Evolutionary conservation across 2,888 invertebrate genomes (phyloP).

Genomic region (Scrobipalpa costella): DNA sequence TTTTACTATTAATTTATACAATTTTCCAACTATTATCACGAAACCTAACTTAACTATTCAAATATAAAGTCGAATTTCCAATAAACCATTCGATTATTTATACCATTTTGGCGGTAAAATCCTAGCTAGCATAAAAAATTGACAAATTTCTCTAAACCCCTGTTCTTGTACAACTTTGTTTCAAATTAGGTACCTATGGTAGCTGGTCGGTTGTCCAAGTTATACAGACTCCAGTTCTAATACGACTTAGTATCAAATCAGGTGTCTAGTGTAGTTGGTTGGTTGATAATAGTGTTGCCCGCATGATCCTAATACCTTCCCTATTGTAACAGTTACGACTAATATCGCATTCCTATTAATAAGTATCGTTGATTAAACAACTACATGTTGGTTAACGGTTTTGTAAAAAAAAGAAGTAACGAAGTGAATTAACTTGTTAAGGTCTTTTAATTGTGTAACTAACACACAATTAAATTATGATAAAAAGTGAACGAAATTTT

Average conservation of each 20-base stretch:
- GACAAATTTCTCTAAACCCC: not conserved
- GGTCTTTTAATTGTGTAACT: too few relatives aligned
- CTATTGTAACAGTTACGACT: conserved; percentile 53
- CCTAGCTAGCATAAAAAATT: not conserved
- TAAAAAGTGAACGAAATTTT: too few relatives aligned
- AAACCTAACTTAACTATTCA: not conserved
- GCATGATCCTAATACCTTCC: conserved; percentile 70
- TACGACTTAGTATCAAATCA: not conserved
- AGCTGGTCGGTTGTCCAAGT: too few relatives aligned
- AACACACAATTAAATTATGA: too few relatives aligned
- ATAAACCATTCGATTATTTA: conserved; percentile 37
- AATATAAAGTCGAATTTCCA: conserved; percentile 46
- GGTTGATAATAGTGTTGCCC: conserved; percentile 53
- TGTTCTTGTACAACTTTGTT: too few relatives aligned
- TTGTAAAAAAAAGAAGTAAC: conserved; percentile 38
- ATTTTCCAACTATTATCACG: too few relatives aligned
- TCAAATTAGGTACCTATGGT: too few relatives aligned
- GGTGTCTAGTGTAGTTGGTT: not conserved
- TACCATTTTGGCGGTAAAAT: conserved; percentile 36
- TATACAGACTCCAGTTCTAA: too few relatives aligned
- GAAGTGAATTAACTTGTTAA: conserved; percentile 13
- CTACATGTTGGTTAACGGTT: conserved; percentile 75
- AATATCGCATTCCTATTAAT: conserved; percentile 74
- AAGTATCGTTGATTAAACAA: conserved; percentile 62
- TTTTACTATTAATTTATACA: conserved; percentile 61